Conservation (phyloP, 2,888 invertebrate genomes). For the Galeopsomyia nigrocyanea region DNA sequence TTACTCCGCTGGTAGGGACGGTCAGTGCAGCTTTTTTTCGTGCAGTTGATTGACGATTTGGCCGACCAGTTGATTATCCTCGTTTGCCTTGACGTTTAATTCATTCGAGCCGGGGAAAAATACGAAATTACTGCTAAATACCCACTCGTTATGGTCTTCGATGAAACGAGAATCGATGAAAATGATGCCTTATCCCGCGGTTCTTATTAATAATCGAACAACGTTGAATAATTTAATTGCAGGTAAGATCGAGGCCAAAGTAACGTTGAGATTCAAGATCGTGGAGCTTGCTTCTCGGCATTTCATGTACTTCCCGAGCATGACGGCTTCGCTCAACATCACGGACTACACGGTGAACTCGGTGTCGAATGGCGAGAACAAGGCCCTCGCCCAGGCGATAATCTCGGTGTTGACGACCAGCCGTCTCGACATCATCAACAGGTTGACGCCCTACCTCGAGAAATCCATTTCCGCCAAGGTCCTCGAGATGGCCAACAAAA, state of each 20-base stretch:
- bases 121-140: too few species aligned
- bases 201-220: too few species aligned
- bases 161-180: too few species aligned
- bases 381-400: constrained; percentile 55
- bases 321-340: constrained; percentile 54
- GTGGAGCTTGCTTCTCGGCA: constrained; percentile 50
- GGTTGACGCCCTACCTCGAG: constrained; percentile 63
- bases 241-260: constrained; percentile 53
- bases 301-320: constrained; percentile 55
- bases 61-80: too few species aligned
- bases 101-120: too few species aligned
- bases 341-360: constrained; percentile 54
- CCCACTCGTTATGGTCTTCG: too few species aligned
- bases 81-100: too few species aligned
- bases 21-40: too few species aligned
- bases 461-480: constrained; percentile 58
- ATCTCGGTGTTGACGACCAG: constrained; percentile 56
- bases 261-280: constrained; percentile 46
- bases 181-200: too few species aligned
- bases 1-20: too few species aligned
- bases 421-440: constrained; percentile 61
- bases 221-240: too few species aligned
- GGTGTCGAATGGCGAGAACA: constrained; percentile 32
- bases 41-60: too few species aligned
- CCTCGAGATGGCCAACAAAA: constrained; percentile 60